Conservation (phyloP, 2,888 invertebrate species). For the Leucophora obtusa region DNA sequence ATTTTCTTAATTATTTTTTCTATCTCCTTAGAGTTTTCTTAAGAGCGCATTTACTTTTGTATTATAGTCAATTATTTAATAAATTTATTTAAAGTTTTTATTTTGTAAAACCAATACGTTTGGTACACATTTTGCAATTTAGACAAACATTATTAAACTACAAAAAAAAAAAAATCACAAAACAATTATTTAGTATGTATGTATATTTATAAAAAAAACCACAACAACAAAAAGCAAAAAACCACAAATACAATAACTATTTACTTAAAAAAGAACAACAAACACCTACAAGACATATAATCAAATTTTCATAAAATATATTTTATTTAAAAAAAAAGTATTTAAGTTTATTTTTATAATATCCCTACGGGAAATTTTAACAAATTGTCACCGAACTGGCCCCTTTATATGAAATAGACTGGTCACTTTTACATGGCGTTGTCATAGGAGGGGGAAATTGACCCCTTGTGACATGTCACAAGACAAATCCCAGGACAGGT, state of each 20-base stretch:
- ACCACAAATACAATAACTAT: conserved; percentile 3
- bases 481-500: too few relatives aligned
- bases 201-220: conserved; percentile 44
- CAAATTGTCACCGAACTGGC: too few relatives aligned
- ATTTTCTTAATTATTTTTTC: conserved; percentile 18
- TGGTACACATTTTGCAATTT: conserved; percentile 5
- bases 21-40: conserved; percentile 26
- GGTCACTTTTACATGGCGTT: too few relatives aligned
- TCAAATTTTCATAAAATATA: conserved; percentile 26
- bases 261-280: conserved; percentile 7
- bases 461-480: too few relatives aligned
- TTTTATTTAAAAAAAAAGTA: conserved; percentile 15
- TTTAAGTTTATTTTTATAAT: conserved; percentile 6
- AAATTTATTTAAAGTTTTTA: background rate
- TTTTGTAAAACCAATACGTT: background rate
- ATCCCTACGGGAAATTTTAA: too few relatives aligned
- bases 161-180: conserved; percentile 12
- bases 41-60: conserved; percentile 63
- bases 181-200: conserved; percentile 54
- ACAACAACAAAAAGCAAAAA: conserved; percentile 12
- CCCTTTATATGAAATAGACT: too few relatives aligned
- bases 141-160: conserved; percentile 18
- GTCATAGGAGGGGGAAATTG: too few relatives aligned
- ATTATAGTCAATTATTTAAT: conserved; percentile 59
- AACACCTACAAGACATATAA: conserved; percentile 45